phyloP scores from a whole-genome alignment of 2,797 vertebrate genomes.

The Simalia tracyae region DNA sequence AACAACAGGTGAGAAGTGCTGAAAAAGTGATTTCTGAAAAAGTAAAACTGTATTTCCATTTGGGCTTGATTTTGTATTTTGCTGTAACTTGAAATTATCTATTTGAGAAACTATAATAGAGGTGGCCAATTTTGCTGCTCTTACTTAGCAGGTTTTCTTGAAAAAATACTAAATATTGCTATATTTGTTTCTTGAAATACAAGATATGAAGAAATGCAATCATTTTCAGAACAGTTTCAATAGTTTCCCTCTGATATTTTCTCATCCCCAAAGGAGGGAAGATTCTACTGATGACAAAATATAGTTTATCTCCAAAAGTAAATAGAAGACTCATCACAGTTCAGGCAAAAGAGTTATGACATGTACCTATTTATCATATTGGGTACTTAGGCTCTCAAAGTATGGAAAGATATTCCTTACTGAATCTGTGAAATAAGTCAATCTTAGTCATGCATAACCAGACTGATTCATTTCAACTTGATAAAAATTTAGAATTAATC shows the following conservation, averaged over 20 bases:
- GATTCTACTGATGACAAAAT: neutral
- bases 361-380: neutral
- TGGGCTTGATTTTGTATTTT: neutral
- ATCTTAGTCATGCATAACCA: neutral
- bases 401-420: neutral
- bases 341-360: too few species aligned
- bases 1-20: constrained; percentile 71
- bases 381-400: neutral
- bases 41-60: neutral
- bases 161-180: neutral
- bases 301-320: neutral
- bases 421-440: neutral
- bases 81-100: neutral
- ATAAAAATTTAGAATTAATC: neutral
- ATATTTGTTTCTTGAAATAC: neutral
- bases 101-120: neutral
- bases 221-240: neutral
- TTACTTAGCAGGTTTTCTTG: neutral
- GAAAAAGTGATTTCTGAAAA: neutral
- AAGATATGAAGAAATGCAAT: too few species aligned
- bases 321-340: too few species aligned
- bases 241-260: neutral
- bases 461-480: neutral
- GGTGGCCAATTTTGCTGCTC: neutral
- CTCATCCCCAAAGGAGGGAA: neutral